Evolutionary conservation across 2,797 vertebrate genomes (phyloP).

Genomic region (Halcyon leucocephala): DNA sequence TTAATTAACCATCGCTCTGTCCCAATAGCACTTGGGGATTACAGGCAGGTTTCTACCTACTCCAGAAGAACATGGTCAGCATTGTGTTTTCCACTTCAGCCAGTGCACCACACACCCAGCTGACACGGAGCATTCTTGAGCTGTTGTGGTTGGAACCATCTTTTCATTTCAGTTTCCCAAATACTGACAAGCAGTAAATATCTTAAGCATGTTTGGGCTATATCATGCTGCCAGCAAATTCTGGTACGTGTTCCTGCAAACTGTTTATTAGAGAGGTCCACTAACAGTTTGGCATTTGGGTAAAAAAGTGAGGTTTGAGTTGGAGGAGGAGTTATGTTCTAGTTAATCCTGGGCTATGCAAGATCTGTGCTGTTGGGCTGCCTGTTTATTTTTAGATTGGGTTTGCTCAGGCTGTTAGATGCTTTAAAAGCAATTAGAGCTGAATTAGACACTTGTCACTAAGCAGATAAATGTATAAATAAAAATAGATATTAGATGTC

Average conservation of each 20-base stretch:
- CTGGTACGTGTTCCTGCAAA: neutral
- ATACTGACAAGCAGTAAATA: neutral
- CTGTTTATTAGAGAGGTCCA: neutral
- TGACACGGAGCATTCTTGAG: fast-evolving
- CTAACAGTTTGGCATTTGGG: neutral
- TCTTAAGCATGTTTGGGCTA: neutral
- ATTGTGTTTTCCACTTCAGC: neutral
- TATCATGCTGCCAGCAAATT: neutral
- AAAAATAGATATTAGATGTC: neutral
- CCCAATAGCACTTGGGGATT: neutral
- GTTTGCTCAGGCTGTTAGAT: neutral
- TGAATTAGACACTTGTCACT: neutral
- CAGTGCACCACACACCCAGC: neutral
- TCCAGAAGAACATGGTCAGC: neutral
- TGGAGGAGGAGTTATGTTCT: neutral
- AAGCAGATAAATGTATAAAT: neutral
- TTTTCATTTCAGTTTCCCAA: neutral
- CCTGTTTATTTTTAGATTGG: neutral
- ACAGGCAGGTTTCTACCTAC: neutral
- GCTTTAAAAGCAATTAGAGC: neutral
- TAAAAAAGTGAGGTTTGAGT: neutral
- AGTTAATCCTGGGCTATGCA: neutral
- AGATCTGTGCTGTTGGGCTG: neutral
- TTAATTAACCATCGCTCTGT: neutral
- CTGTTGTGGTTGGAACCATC: neutral